Evolutionary conservation across 1,140 invertebrate genomes (phyloP), one percentile per base, ranked within the genome.

Genomic region (Phortica variegata): DNA sequence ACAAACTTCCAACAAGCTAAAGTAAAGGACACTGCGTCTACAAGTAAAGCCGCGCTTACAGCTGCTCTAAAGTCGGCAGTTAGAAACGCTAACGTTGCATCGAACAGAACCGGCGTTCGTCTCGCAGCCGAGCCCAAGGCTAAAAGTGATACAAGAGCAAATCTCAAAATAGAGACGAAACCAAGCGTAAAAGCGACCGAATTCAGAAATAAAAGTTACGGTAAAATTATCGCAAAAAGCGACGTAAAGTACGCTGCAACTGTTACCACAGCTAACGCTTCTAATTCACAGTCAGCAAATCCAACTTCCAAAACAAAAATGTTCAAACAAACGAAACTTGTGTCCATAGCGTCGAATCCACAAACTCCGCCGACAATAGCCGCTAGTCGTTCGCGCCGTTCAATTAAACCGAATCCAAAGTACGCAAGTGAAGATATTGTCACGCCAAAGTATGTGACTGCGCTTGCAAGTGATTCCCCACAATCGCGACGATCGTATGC

Each of bases 391-490:
- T 73, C 72, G 1, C 43, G 70, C 23, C 61, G 73, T 16, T 73
- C 73, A 5, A 73, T 75, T n/a, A 76, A 76, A 31, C 73, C 73
- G 23, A 76, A 76, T 61, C 73, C 70, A 0, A 75, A 72, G 46
- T 76, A 76, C 43, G 55, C 60, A 9, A 72, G 71, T 49, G 73
- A 75, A 5, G 68, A 75, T 41, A 39, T 75, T 26, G 62, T 75
- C 0, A 75, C 72, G 40, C 60, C 68, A 16, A 70, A 68, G 50
- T 75, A 72, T 49, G 33, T 74, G 29, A 42, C 46, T 1, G 26
- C 52, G 0, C 10, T 66, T 21, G 36, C 20, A 21, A 47, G 34
- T 19, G 47, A 6, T 15, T 36, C 9, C 4, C 10, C 43, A 40
- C 3, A 21, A 17, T 1, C 13, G 40, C 5, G 18, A 38, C 32